phyloP scores from a whole-genome alignment of 2,113 vertebrate genomes.

The Vombatus ursinus region DNA sequence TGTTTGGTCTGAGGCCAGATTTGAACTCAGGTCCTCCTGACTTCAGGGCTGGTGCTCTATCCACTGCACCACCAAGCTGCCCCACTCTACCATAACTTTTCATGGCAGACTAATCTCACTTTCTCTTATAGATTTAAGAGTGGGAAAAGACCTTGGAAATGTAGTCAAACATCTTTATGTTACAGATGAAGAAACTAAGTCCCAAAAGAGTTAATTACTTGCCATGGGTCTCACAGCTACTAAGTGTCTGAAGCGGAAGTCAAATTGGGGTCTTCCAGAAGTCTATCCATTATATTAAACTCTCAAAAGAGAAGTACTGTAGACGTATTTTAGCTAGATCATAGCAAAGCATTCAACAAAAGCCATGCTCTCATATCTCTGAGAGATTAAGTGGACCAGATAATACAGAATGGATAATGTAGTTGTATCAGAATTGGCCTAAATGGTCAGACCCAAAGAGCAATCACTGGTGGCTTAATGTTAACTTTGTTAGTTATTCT shows the following conservation, averaged over 20 bases:
- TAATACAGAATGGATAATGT: not conserved
- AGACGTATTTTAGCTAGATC: not conserved
- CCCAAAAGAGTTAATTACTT: not conserved
- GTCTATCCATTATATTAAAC: not conserved
- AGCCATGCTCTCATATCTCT: not conserved
- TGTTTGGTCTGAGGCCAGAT: too few relatives aligned
- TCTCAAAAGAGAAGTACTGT: not conserved
- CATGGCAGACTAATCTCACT: not conserved
- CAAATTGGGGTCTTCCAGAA: not conserved
- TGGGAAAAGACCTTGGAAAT: not conserved
- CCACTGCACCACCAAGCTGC: too few relatives aligned
- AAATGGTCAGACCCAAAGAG: not conserved
- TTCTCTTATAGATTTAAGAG: not conserved
- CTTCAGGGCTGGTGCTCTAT: too few relatives aligned
- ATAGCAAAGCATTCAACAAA: not conserved
- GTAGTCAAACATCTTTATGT: not conserved
- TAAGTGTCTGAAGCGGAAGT: not conserved
- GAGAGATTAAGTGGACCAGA: not conserved
- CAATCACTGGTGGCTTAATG: not conserved
- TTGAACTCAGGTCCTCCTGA: too few relatives aligned
- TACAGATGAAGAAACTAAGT: not conserved
- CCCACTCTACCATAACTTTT: too few relatives aligned
- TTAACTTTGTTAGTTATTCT: not conserved
- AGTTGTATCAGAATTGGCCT: not conserved
- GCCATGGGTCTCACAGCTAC: not conserved